phyloP scores from a whole-genome alignment of 2,797 vertebrate genomes.

The Gastrophryne carolinensis region DNA sequence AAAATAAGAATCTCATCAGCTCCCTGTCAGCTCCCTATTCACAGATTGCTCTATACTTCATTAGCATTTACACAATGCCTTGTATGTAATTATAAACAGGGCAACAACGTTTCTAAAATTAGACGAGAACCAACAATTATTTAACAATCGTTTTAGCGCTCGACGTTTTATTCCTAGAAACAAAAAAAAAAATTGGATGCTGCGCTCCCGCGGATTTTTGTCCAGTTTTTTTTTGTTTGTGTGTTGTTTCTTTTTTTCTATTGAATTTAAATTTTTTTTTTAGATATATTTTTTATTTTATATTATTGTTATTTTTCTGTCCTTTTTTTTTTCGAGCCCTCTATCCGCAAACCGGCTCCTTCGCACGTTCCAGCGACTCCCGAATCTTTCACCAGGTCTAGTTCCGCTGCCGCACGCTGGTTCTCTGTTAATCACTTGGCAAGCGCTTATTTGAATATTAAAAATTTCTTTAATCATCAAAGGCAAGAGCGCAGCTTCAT shows the following conservation, averaged over 20 bases:
- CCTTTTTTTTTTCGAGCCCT: neutral
- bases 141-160: slow-evolving; percentile 31
- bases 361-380: slow-evolving; percentile 72
- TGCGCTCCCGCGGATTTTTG: neutral
- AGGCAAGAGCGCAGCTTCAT: slow-evolving; percentile 95
- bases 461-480: slow-evolving; percentile 99
- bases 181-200: slow-evolving; percentile 10
- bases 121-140: slow-evolving; percentile 47
- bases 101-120: slow-evolving; percentile 49
- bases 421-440: slow-evolving; percentile 98
- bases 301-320: neutral
- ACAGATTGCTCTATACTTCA: slow-evolving; percentile 42
- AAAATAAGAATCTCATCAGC: slow-evolving; percentile 14
- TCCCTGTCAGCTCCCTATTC: slow-evolving; percentile 32
- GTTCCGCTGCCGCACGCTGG: slow-evolving; percentile 82
- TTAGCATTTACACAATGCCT: slow-evolving; percentile 49
- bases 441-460: slow-evolving; percentile 99
- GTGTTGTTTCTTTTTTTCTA: neutral
- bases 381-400: slow-evolving; percentile 75
- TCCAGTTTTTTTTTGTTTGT: neutral
- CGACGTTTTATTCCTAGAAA: slow-evolving; percentile 36
- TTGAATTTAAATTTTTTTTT: slow-evolving; percentile 71
- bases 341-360: slow-evolving; percentile 43
- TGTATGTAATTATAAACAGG: slow-evolving; percentile 51
- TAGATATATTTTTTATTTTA: slow-evolving; percentile 70